Base-by-base conservation (phyloP, 2,113 vertebrate species). In the Coracopsis vasa region DNA sequence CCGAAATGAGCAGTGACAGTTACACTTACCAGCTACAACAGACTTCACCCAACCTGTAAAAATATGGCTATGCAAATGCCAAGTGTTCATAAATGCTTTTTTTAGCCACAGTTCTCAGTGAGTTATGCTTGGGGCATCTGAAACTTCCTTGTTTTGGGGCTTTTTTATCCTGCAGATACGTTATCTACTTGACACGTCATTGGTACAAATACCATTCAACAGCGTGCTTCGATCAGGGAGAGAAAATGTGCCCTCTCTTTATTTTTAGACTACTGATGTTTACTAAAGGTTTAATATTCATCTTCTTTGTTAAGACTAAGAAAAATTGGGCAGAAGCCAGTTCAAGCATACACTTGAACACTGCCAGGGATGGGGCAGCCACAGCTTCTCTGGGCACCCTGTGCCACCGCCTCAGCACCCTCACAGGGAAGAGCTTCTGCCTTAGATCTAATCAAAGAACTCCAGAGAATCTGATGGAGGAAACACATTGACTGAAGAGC, bases 91-190 rank as follows among this genome's bases (percentile, higher is more conserved):
- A 48, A 79, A 58, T 3, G n/a, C 24, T 82, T 90, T 96, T 93
- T 93, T 93, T 82, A 41, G 45, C 72, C 11, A 3, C 14, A 0
- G 82, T 87, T 65, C 74, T 75, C 44, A 1, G 33, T 7, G 17
- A 83, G 50, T 58, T 35, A 61, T 11, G 16, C 6, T 14, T 10
- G 7, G 29, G n/a, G 31, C 94, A 66, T 31, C 92, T 87, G 65
- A 75, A 95, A 94, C 39, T 96, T 96, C 94, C 89, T 78, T 91
- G 91, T 88, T 94, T 86, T 65, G 3, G 82, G 28, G 44, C 21
- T 50, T 53, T 41, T 94, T 92, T 86, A 16, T 83, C 75, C 54
- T 44, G 18, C 20, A 61, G 95, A 21, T 33, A 18, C 1, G 6
- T 92, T 94, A 84, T 95, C 89, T 79, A 3, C 77, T 61, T 9